A percentile compares a stretch with the other conserved stretches of the same genome.
Conservation (phyloP, 2,113 vertebrate species). For the Brachionichthys hirsutus region DNA sequence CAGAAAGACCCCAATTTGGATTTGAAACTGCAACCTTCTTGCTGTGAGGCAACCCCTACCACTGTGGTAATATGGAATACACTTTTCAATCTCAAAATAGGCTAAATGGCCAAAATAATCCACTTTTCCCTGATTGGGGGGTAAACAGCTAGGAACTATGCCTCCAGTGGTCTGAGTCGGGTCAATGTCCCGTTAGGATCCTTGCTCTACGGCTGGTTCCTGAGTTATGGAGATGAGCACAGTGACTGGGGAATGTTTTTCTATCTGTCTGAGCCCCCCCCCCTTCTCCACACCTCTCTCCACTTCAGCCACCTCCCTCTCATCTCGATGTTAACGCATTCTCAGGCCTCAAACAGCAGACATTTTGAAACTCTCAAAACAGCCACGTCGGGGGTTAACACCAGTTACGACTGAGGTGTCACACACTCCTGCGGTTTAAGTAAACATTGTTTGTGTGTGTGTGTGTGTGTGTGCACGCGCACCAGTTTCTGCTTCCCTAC, state of each 20-base stretch:
- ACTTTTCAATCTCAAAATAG: no score
- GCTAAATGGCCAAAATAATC: no score
- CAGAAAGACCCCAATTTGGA: no score
- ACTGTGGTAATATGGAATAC: no score
- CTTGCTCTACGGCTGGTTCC: constrained; percentile 34
- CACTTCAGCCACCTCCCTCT: constrained; percentile 49
- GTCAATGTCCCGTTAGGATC: constrained; percentile 45
- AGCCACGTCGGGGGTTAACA: constrained; percentile 71
- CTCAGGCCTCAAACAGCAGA: constrained; percentile 72
- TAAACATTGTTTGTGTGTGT: constrained; percentile 58
- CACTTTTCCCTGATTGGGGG: no score
- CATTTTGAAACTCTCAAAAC: constrained; percentile 70
- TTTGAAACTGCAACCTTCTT: no score
- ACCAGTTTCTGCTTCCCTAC: neutral
- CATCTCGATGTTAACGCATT: constrained; percentile 73
- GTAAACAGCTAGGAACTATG: constrained; percentile 36
- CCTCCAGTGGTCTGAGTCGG: constrained; percentile 28
- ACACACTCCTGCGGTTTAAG: constrained; percentile 70
- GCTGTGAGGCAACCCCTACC: no score
- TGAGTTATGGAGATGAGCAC: constrained; percentile 73
- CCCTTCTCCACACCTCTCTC: neutral
- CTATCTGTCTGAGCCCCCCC: constrained; percentile 65
- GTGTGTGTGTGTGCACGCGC: constrained; percentile 13
- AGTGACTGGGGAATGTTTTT: constrained; percentile 76
- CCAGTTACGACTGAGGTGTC: constrained; percentile 76